Base-by-base conservation (phyloP, 2,888 invertebrate species). In the Hermaeophaga mercurialis region DNA sequence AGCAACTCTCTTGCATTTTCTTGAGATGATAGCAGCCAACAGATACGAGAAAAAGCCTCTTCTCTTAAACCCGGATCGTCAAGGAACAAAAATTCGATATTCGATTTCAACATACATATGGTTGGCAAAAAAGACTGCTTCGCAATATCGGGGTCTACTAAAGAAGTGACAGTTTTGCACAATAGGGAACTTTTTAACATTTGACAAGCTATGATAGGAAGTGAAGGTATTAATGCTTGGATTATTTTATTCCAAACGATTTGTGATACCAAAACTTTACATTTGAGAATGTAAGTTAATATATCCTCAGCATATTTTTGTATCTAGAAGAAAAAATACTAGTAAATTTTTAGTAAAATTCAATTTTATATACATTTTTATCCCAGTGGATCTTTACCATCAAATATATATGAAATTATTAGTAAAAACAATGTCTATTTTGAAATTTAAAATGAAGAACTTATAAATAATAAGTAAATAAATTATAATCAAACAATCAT, bases 81-180 rank as follows among this genome's bases (percentile, higher is more conserved):
- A 5, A 76, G 72, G 66, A 80, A 82, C 28, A 84, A 65, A 28
- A 83, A 70, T 28, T 79, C 72, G n/a, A 79, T 66, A 64, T 83
- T 83, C 24, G 79, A 79, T 66, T 79, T 80, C 4, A 83, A 56
- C 70, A 83, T 80, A 65, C 85, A 85, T 3, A 81, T 68, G 1
- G 72, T 72, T 0, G 85, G 81, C 43, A 88, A 77, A 26, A 81
- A 80, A 78, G 86, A 80, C 56, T 81, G 80, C 39, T 80, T 78
- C 1, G 84, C 84, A 67, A 84, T 80, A 62, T 88, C 87, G 0
- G 81, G 81, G 71, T 88, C 87, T 11, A 87, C 73, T 15, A 87
- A 82, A 67, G 83, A 84, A 59, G 85, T 80, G 43, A 88, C 78
- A 1, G 84, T 81, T 71, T 84, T 81, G 0, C 87, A 88, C 73